Percentiles rank a stretch among this genome's conserved stretches.
phyloP scores from a whole-genome alignment of 2,888 invertebrate genomes.

The Apodemia zela region DNA sequence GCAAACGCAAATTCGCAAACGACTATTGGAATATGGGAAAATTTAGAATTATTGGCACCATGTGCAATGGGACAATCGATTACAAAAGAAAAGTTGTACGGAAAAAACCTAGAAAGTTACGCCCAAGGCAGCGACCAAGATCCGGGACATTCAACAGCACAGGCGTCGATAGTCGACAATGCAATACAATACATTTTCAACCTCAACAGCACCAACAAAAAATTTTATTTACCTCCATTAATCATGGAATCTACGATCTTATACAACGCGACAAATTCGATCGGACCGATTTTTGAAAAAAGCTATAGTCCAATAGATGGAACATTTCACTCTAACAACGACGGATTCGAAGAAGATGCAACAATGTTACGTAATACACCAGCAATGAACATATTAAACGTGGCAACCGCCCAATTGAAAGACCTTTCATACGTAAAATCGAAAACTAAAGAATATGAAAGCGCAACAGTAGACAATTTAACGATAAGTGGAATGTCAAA shows the following conservation, averaged over 20 bases:
- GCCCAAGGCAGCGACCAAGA: background rate
- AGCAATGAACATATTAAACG: background rate
- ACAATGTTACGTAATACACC: background rate
- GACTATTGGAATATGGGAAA: background rate
- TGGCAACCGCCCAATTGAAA: background rate
- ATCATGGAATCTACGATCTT: constrained; percentile 1
- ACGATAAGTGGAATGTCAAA: background rate
- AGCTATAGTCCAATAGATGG: background rate
- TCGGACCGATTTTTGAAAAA: background rate
- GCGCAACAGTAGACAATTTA: constrained; percentile 8
- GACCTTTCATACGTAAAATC: background rate
- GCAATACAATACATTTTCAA: background rate
- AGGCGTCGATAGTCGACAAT: background rate
- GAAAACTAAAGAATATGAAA: constrained; percentile 1
- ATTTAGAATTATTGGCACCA: background rate
- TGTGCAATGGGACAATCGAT: background rate
- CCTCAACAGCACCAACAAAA: background rate
- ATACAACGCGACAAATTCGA: background rate
- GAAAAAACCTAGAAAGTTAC: background rate
- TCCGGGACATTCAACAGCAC: background rate
- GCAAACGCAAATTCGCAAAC: no score
- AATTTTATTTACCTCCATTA: background rate
- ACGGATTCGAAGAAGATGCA: background rate
- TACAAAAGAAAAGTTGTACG: background rate
- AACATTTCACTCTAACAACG: constrained; percentile 2